Conservation (phyloP, 2,888 invertebrate genomes). For the Callimorpha dominula region DNA sequence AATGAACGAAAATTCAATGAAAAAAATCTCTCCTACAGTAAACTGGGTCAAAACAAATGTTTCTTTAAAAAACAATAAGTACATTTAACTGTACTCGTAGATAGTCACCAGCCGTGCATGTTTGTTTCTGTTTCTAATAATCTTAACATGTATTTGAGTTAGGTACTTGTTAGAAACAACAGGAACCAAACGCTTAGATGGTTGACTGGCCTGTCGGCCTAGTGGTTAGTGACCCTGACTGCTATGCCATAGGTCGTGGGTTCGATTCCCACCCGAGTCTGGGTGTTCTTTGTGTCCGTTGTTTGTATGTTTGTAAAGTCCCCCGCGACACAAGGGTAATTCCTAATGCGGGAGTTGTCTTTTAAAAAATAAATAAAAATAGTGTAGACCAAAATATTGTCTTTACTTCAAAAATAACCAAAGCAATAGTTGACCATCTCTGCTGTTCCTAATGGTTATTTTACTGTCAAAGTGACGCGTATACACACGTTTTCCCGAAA, state of each 20-base stretch:
- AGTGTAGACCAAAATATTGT: slow-evolving; percentile 22
- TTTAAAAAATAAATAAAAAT: neutral
- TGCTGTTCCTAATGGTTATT: slow-evolving; percentile 37
- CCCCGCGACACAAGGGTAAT: too few species aligned
- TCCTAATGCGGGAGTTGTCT: too few species aligned
- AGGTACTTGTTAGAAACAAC: slow-evolving; percentile 26
- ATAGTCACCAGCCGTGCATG: slow-evolving; percentile 54
- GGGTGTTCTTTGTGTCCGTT: too few species aligned
- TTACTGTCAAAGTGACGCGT: slow-evolving; percentile 35
- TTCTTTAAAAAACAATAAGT: slow-evolving; percentile 61
- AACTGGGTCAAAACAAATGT: slow-evolving; percentile 61
- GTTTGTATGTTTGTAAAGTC: too few species aligned
- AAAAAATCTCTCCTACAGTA: slow-evolving; percentile 22
- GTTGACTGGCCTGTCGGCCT: too few species aligned
- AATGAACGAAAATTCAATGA: neutral
- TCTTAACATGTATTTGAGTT: slow-evolving; percentile 29
- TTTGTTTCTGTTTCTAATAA: slow-evolving; percentile 55
- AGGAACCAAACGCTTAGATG: slow-evolving; percentile 9
- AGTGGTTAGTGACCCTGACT: too few species aligned
- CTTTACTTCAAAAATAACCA: slow-evolving; percentile 26
- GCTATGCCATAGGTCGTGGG: too few species aligned
- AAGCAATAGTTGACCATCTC: slow-evolving; percentile 23
- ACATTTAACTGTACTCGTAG: slow-evolving; percentile 66
- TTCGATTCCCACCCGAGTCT: too few species aligned
- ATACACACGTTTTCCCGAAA: slow-evolving; percentile 58